Percentiles rank a stretch among this genome's conserved stretches.
Evolutionary conservation across 2,888 invertebrate genomes (phyloP).

Genomic region (Hydraecia micacea): DNA sequence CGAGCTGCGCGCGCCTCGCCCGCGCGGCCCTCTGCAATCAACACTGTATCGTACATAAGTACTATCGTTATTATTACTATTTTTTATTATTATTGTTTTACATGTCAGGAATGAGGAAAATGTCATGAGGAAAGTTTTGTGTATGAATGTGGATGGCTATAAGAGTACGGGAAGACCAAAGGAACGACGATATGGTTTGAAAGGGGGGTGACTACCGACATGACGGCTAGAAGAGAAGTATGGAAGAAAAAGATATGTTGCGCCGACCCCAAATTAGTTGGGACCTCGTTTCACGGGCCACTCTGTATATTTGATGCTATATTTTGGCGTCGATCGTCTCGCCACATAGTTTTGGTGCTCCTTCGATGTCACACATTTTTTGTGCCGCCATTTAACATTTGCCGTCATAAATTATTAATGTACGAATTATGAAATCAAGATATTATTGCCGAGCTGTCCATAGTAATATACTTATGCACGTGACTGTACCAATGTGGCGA

Average conservation of each 20-base stretch:
- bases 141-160: not conserved
- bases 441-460: not conserved
- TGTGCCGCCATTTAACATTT: not conserved
- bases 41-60: slow-evolving; percentile 40
- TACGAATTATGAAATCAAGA: not conserved
- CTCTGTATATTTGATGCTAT: not conserved
- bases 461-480: not conserved
- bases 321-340: not conserved
- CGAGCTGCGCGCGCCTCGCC: slow-evolving; percentile 16
- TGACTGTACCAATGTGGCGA: not conserved
- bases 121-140: not conserved
- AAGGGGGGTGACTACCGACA: not conserved
- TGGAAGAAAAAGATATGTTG: not conserved
- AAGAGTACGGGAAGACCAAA: not conserved
- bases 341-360: not conserved
- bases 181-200: not conserved
- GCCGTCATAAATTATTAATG: not conserved
- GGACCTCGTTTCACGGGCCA: not conserved
- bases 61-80: slow-evolving; percentile 21
- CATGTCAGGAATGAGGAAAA: not conserved
- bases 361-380: not conserved
- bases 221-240: not conserved
- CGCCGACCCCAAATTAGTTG: not conserved
- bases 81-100: not conserved
- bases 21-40: slow-evolving; percentile 44